Percentiles rank a stretch among this genome's conserved stretches.
Conservation (phyloP, 1,140 invertebrate species). For the Stenopsyche tienmushanensis region DNA sequence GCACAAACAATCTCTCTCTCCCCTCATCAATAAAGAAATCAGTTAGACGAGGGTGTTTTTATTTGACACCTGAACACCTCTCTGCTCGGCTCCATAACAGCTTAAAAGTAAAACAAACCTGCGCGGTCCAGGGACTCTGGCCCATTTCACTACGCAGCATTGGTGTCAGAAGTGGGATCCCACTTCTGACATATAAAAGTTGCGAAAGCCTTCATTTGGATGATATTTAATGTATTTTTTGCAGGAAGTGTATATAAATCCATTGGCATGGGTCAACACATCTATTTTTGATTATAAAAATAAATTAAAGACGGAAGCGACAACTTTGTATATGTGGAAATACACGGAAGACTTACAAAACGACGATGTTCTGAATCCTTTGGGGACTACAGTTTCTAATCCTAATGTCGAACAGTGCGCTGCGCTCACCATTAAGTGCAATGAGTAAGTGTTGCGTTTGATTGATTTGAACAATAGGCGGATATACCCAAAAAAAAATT, state of each 20-base stretch:
- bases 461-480: slow-evolving; percentile 17
- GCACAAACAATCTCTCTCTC: too few species aligned
- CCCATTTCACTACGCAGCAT: too few species aligned
- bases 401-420: slow-evolving; percentile 78
- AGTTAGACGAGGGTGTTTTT: too few species aligned
- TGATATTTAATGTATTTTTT: slow-evolving; percentile 40
- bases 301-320: slow-evolving; percentile 78
- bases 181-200: too few species aligned
- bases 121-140: too few species aligned
- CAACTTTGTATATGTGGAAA: slow-evolving; percentile 89
- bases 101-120: too few species aligned
- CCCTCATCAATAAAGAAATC: too few species aligned
- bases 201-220: too few species aligned
- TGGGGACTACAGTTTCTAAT: slow-evolving; percentile 85
- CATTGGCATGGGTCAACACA: slow-evolving; percentile 91
- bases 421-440: slow-evolving; percentile 79
- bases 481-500: slow-evolving; percentile 7
- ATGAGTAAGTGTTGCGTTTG: slow-evolving; percentile 58
- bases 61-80: too few species aligned
- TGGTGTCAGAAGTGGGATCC: too few species aligned
- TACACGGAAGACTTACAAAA: slow-evolving; percentile 84
- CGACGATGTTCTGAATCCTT: slow-evolving; percentile 83
- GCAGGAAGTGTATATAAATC: slow-evolving; percentile 73
- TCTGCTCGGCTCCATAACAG: too few species aligned
- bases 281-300: slow-evolving; percentile 93